These are phyloP conservation scores for Oegoconia quadripuncta DNA, from an alignment of 2,888 invertebrate species.

Conservation along the genomic window DNA sequence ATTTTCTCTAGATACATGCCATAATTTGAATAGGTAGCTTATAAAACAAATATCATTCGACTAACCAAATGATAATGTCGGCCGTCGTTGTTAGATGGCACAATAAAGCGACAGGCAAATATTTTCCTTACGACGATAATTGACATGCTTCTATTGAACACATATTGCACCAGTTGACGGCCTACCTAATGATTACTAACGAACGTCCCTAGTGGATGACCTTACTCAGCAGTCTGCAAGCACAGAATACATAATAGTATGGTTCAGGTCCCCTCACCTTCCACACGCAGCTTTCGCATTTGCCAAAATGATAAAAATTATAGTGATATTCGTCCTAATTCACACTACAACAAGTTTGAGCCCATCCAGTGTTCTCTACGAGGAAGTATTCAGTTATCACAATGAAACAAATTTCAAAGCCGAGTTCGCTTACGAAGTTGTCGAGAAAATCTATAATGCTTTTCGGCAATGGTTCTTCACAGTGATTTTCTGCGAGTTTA, in stretches of 20 bases:
- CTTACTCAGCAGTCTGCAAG: slow-evolving; percentile 44
- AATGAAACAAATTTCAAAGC: slow-evolving; percentile 45
- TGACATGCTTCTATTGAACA: slow-evolving; percentile 60
- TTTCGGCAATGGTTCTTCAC: slow-evolving; percentile 70
- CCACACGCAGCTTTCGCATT: too few relatives aligned
- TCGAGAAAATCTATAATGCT: slow-evolving; percentile 57
- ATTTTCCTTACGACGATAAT: slow-evolving; percentile 61
- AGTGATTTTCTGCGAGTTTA: slow-evolving; percentile 66
- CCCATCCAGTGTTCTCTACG: slow-evolving; percentile 32
- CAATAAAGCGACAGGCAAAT: slow-evolving; percentile 53
- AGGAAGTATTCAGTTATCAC: slow-evolving; percentile 53
- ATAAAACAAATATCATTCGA: slow-evolving; percentile 26
- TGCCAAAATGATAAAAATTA: slow-evolving; percentile 35
- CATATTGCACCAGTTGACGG: slow-evolving; percentile 44
- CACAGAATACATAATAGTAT: too few relatives aligned
- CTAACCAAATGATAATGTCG: slow-evolving; percentile 3
- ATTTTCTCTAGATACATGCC: too few relatives aligned
- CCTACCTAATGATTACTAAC: slow-evolving; percentile 53
- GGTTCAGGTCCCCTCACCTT: too few relatives aligned
- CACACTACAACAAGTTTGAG: slow-evolving; percentile 26
- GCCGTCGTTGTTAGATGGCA: too few relatives aligned
- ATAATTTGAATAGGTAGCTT: too few relatives aligned
- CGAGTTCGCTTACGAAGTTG: slow-evolving; percentile 53
- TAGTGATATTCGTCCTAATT: slow-evolving; percentile 30
- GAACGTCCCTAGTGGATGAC: slow-evolving; percentile 31